Base-by-base conservation (phyloP, 1,140 invertebrate species). In the Diachasma alloeum region DNA sequence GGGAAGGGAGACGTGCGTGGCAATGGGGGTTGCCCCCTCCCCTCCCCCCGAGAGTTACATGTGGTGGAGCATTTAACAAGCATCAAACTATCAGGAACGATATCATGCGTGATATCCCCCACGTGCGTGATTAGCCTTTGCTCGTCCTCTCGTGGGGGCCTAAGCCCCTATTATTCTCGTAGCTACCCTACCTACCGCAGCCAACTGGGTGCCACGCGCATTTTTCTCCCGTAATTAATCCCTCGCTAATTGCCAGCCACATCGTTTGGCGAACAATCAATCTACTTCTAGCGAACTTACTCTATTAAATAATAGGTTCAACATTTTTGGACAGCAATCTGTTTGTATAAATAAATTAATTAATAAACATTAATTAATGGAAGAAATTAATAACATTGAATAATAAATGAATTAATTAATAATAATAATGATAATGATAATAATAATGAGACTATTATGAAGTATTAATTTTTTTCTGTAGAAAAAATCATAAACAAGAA, bases 131-230 rank as follows among this genome's bases (percentile, higher is more conserved):
- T 79, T 79, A 81, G 76, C 78, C 72, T 78, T 79, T 78, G 78
- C 80, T 59, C n/a, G 2, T 63, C 22, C 59, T 63, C 74, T 48
- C n/a, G 22, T 37, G 66, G 66, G 75, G 46, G 69, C 75, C 79
- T 81, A 70, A 46, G 22, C 31, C 67, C 66, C 80, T 83, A 83
- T 81, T 84, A 82, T 85, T 85, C 78, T 74, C 80, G 53, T n/a
- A n/a, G n/a, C 63, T 79, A 72, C 78, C 53, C 76, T 82, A 86
- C 84, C 84, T 87, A 87, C 84, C 85, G 85, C 85, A 84, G 83
- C 59, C 78, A 77, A 78, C 76, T 75, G 80, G 76, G 31, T 59
- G n/a, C 53, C n/a, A n/a, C 78, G 72, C 74, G 69, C 73, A 73
- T 59, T 77, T 67, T 42, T 75, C 82, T 76, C 77, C 81, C 79